Evolutionary conservation across 1,140 invertebrate genomes (phyloP), one percentile per base, ranked within the genome.

Genomic region (Eurosta solidaginis): DNA sequence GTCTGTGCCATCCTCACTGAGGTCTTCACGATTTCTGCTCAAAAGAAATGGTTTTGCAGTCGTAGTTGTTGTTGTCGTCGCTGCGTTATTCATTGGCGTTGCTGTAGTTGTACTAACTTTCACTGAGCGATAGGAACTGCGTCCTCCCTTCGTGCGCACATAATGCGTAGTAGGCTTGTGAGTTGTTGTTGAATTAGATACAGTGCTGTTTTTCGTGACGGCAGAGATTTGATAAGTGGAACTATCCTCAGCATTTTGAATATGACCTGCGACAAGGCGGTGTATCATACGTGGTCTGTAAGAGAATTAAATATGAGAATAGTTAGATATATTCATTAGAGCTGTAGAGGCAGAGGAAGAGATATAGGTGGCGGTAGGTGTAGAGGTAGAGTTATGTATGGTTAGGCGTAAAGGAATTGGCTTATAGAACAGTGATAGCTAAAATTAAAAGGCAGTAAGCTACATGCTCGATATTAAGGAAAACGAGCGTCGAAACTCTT

Each of bases 181-280:
- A 12, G 25, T 78, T 33, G 78, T 50, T 3, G 54, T 45, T 7
- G 82, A 75, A 44, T 47, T 78, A 7, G 25, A 29, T 12, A 47
- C 36, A 1, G 59, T 75, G 80, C 84, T 87, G 36, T 84, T 85
- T n/a, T 78, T 27, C 17, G 81, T 82, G 40, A 85, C 83, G 6
- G 85, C 79, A 12, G 85, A 86, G 54, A 85, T 81, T 59, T 84
- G 82, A 54, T 82, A 85, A 7, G 82, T 84, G 47, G 84, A 83
- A 63, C 83, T 83, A 3, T 83, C 83, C 77, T 86, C 83, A 2
- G 85, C 76, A 74, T 86, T 85, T 77, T 88, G 85, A 20, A 93
- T 88, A 82, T 93, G 91, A 74, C 92, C 92, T 33, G 91, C 92
- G 50, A 92, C 90, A 77, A 92, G 84, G 50, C 91, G 88, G 76